A percentile compares a stretch with the other conserved stretches of the same genome.
phyloP scores from a whole-genome alignment of 2,797 vertebrate species.

The Anguilla megastoma region DNA sequence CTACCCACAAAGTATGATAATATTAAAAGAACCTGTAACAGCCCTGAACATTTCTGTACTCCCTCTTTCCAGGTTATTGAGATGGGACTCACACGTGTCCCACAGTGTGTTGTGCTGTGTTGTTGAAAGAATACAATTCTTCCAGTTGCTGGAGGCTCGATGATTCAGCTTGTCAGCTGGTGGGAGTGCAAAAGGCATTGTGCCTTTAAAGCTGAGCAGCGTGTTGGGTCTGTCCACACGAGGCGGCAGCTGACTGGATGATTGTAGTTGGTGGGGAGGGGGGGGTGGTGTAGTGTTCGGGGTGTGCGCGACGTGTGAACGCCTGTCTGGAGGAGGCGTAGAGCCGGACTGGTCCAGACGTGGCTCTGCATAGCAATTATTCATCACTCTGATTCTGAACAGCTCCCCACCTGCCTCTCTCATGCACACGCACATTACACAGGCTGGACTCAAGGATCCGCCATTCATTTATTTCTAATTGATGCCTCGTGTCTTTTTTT shows the following conservation, averaged over 20 bases:
- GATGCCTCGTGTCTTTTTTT: neutral
- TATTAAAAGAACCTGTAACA: conserved; percentile 3
- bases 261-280: conserved; percentile 32
- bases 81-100: conserved; percentile 34
- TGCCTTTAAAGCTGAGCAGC: conserved; percentile 56
- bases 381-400: conserved; percentile 52
- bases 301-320: conserved; percentile 23
- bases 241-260: conserved; percentile 60
- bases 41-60: neutral
- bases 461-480: neutral
- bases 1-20: neutral
- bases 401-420: neutral
- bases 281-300: conserved; percentile 17
- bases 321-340: conserved; percentile 62
- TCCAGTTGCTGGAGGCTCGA: conserved; percentile 22
- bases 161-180: conserved; percentile 20
- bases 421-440: neutral
- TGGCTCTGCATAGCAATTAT: conserved; percentile 65
- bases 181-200: conserved; percentile 43
- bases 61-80: neutral
- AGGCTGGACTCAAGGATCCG: neutral
- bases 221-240: conserved; percentile 63
- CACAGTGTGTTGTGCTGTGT: conserved; percentile 3
- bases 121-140: neutral
- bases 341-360: conserved; percentile 55